Evolutionary conservation across 1,140 invertebrate species (phyloP).

Genomic region (Drosophila fuyamai): DNA sequence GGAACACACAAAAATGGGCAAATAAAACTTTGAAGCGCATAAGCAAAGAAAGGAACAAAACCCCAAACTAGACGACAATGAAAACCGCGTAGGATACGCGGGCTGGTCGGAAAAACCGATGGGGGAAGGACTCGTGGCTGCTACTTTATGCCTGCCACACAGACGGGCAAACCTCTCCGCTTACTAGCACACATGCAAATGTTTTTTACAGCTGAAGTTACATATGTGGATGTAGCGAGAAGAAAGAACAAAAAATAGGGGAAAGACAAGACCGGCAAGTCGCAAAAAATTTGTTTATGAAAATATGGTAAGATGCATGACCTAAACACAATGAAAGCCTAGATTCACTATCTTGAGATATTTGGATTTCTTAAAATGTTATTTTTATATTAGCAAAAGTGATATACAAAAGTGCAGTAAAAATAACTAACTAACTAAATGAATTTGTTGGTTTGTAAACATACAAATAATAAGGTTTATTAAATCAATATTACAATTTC

Average conservation of each 20-base stretch:
- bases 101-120: conserved; percentile 13
- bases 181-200: conserved; percentile 41
- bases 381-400: too few relatives aligned
- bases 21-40: conserved; percentile 63
- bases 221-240: conserved; percentile 39
- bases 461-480: too few relatives aligned
- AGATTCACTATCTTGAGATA: conserved; percentile 27
- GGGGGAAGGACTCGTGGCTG: conserved; percentile 27
- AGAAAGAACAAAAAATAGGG: neutral
- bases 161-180: conserved; percentile 15
- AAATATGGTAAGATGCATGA: conserved; percentile 23
- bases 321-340: neutral
- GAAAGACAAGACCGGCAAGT: conserved; percentile 12
- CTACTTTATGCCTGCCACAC: conserved; percentile 66
- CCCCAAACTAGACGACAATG: conserved; percentile 55
- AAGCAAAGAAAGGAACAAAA: conserved; percentile 34
- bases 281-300: conserved; percentile 72
- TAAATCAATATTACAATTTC: too few relatives aligned
- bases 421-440: too few relatives aligned
- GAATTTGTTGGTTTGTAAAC: too few relatives aligned
- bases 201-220: conserved; percentile 43
- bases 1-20: conserved; percentile 51
- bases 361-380: too few relatives aligned
- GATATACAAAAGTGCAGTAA: too few relatives aligned
- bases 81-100: conserved; percentile 61